phyloP scores from a whole-genome alignment of 2,888 invertebrate species.

The Eupithecia vulgata region DNA sequence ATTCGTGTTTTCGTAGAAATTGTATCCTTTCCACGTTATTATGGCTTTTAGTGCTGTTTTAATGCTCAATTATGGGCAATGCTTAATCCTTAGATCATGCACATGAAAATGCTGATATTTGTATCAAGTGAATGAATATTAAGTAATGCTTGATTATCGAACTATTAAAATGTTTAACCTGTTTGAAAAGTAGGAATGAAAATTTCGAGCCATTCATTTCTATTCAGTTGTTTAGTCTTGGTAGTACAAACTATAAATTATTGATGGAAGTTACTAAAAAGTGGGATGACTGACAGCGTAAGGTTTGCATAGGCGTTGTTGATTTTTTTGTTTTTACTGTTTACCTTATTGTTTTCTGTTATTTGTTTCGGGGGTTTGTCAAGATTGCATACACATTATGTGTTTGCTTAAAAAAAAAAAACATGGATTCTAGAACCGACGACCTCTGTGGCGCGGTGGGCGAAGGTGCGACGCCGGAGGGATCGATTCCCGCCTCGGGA shows the following conservation, averaged over 20 bases:
- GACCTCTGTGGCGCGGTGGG: too few species aligned
- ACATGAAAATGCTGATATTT: neutral
- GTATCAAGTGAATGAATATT: neutral
- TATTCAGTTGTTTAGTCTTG: neutral
- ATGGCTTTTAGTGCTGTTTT: neutral
- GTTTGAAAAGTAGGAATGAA: neutral
- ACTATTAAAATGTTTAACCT: neutral
- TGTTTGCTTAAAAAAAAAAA: neutral
- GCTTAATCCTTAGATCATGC: neutral
- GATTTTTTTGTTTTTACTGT: too few species aligned
- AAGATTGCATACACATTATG: too few species aligned
- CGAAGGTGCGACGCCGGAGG: too few species aligned
- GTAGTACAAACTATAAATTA: neutral
- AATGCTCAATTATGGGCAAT: neutral
- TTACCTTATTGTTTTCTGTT: too few species aligned
- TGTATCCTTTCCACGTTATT: neutral
- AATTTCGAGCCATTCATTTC: neutral
- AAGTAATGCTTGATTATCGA: neutral
- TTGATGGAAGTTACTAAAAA: neutral
- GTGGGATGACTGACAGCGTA: neutral
- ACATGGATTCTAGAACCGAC: neutral
- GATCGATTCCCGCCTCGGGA: too few species aligned
- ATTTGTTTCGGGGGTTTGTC: too few species aligned
- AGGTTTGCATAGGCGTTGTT: neutral
- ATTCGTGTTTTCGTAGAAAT: conserved; percentile 27